These are phyloP conservation scores for Orestias chungarensis DNA, from an alignment of 2,797 vertebrate genomes.

Conservation along the genomic window DNA sequence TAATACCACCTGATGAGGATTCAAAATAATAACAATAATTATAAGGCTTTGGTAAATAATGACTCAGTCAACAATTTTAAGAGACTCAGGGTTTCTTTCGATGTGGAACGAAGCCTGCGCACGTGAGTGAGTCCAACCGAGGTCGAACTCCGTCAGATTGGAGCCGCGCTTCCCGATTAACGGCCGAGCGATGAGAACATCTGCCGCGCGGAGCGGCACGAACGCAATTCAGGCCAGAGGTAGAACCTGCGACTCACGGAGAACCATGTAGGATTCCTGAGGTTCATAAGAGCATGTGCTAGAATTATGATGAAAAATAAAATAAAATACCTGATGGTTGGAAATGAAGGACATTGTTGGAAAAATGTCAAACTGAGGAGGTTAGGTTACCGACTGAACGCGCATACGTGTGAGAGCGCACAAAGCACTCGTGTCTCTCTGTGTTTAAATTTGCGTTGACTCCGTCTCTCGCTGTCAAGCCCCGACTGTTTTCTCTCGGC, in stretches of 20 bases:
- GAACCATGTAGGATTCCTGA: conserved; percentile 55
- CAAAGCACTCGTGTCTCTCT: conserved; percentile 25
- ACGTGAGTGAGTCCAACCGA: conserved; percentile 48
- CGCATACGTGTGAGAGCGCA: conserved; percentile 11
- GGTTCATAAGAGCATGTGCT: conserved; percentile 63
- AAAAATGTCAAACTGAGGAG: conserved; percentile 32
- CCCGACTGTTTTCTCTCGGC: conserved; percentile 28
- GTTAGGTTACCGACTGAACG: conserved; percentile 11
- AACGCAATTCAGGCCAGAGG: conserved; percentile 58
- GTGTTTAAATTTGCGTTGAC: conserved; percentile 26
- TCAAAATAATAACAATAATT: conserved; percentile 26
- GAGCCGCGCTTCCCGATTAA: conserved; percentile 68
- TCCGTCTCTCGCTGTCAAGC: conserved; percentile 15
- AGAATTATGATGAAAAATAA: conserved; percentile 28
- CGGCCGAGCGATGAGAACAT: conserved; percentile 74
- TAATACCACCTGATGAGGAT: conserved; percentile 91
- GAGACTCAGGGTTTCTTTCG: conserved; percentile 26
- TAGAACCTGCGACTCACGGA: conserved; percentile 57
- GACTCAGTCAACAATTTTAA: conserved; percentile 32
- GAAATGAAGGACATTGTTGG: conserved; percentile 29
- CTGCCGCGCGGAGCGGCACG: conserved; percentile 68
- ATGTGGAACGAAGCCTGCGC: conserved; percentile 43
- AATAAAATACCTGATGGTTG: conserved; percentile 30
- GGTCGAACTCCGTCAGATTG: conserved; percentile 65
- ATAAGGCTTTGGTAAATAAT: conserved; percentile 48